Percentiles rank a stretch among this genome's conserved stretches.
These are phyloP conservation scores for Accipiter virgatus DNA, from an alignment of 2,113 vertebrate genomes.

Conservation along the genomic window DNA sequence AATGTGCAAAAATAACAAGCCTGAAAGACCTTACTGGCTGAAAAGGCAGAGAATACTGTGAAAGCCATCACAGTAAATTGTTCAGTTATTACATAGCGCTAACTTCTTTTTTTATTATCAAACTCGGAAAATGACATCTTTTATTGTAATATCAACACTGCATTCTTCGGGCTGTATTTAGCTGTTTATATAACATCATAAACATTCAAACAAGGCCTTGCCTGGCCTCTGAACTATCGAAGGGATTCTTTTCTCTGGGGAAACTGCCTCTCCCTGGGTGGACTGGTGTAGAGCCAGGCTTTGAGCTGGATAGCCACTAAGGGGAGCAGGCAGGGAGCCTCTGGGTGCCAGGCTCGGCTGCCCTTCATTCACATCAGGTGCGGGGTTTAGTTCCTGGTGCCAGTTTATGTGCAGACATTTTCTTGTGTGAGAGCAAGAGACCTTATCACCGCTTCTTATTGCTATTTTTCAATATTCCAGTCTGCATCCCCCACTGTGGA, in stretches of 20 bases:
- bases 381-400: not conserved
- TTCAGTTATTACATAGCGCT: not conserved
- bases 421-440: not conserved
- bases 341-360: accelerated
- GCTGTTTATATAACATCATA: not conserved
- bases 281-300: not conserved
- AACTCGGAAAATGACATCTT: not conserved
- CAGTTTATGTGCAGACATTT: not conserved
- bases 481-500: not conserved
- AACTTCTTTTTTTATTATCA: not conserved
- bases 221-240: not conserved
- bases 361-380: not conserved
- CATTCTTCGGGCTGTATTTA: not conserved
- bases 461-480: not conserved
- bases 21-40: not conserved
- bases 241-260: not conserved
- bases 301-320: not conserved
- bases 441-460: not conserved
- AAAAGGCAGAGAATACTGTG: not conserved
- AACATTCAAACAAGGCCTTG: not conserved
- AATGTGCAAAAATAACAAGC: not conserved
- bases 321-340: not conserved
- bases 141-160: not conserved
- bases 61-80: not conserved
- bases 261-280: not conserved